Conservation (phyloP, 2,888 invertebrate species). For the Drosophila pullipes region DNA sequence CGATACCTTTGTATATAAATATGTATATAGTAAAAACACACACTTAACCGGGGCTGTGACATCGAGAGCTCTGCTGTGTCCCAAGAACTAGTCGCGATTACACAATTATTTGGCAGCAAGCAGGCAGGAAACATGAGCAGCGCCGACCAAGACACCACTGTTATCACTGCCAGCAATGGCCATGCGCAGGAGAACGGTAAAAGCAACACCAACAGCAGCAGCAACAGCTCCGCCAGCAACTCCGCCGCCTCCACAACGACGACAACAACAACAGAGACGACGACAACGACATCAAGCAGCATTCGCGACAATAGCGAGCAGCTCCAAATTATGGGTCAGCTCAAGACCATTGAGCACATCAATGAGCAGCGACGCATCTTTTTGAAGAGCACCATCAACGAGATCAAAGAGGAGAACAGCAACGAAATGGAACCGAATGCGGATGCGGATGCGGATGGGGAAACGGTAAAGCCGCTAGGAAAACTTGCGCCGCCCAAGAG, state of each 20-base stretch:
- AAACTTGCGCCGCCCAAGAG: conserved; percentile 46
- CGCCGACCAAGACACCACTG: conserved; percentile 24
- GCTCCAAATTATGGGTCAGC: conserved; percentile 73
- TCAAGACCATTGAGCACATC: conserved; percentile 77
- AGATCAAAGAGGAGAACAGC: conserved; percentile 45
- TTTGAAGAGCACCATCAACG: conserved; percentile 71
- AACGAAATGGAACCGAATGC: neutral
- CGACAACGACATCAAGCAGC: neutral
- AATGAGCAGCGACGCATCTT: conserved; percentile 80
- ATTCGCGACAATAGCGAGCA: conserved; percentile 28
- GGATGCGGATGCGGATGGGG: neutral
- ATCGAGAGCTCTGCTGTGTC: conserved; percentile 28
- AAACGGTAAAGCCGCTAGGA: conserved; percentile 1
- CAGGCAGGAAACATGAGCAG: conserved; percentile 53
- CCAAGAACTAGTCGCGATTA: conserved; percentile 58
- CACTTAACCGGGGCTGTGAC: conserved; percentile 27
- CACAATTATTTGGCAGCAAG: conserved; percentile 50
- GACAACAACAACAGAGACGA: neutral
- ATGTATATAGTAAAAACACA: conserved; percentile 4
- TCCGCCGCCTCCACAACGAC: neutral
- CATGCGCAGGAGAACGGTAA: conserved; percentile 21
- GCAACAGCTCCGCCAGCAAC: neutral
- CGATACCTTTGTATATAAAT: conserved; percentile 17
- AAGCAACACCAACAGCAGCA: neutral
- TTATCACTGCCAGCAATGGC: conserved; percentile 30